Conservation (phyloP, 2,888 invertebrate genomes). For the Antheraea yamamai region DNA sequence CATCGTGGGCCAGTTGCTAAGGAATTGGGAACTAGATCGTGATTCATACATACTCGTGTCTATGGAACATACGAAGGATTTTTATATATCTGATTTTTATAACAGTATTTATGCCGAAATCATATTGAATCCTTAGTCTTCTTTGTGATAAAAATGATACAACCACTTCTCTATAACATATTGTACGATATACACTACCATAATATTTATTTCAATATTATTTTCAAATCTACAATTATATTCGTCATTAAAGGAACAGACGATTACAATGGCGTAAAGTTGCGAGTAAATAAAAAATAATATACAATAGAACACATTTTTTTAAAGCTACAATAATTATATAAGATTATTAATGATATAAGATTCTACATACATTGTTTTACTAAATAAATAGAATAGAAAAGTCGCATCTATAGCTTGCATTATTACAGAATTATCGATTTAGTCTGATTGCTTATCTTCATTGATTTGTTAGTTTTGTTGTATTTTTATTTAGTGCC, state of each 20-base stretch:
- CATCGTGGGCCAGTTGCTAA: slow-evolving; percentile 52
- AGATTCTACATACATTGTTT: no score
- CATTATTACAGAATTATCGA: no score
- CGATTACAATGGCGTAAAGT: not conserved
- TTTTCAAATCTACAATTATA: not conserved
- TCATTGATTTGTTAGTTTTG: no score
- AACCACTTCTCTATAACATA: not conserved
- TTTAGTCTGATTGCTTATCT: no score
- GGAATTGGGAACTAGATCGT: slow-evolving; percentile 64
- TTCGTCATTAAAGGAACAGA: not conserved
- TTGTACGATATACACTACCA: not conserved
- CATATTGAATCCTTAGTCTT: not conserved
- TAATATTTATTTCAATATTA: not conserved
- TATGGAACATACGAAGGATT: slow-evolving; percentile 30
- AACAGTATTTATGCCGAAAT: not conserved
- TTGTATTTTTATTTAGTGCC: no score
- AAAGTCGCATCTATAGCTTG: no score
- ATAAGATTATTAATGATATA: no score
- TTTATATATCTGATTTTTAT: slow-evolving; percentile 20
- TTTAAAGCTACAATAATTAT: no score
- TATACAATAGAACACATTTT: no score
- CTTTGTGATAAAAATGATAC: slow-evolving; percentile 10
- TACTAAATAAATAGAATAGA: no score
- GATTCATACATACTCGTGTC: slow-evolving; percentile 46
- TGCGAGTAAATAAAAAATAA: no score